A percentile compares a stretch with the other conserved stretches of the same genome.
These are phyloP conservation scores for Phalanger gymnotis DNA, from an alignment of 2,797 vertebrate genomes.

Conservation along the genomic window DNA sequence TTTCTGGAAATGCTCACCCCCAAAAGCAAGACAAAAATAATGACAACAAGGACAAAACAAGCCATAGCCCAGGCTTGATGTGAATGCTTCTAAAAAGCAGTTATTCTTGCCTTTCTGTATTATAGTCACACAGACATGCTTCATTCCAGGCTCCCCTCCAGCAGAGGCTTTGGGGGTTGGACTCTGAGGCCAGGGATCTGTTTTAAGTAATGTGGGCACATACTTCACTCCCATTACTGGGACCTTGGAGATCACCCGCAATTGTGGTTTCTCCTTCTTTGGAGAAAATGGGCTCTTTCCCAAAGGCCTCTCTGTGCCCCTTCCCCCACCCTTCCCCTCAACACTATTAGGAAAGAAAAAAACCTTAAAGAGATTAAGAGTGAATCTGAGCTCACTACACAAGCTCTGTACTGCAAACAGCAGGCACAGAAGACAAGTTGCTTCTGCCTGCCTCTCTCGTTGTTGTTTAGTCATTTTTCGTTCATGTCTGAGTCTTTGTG, in stretches of 20 bases:
- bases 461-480: neutral
- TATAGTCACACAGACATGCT: neutral
- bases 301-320: neutral
- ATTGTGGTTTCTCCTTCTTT: conserved; percentile 18
- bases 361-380: neutral
- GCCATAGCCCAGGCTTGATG: conserved; percentile 1
- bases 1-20: conserved; percentile 10
- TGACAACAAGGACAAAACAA: neutral
- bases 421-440: neutral
- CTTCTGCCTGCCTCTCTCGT: neutral
- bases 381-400: neutral
- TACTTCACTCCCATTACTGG: neutral
- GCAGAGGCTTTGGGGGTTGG: neutral
- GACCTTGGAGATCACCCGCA: neutral
- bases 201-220: neutral
- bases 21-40: neutral
- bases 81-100: conserved; percentile 21
- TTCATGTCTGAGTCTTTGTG: neutral
- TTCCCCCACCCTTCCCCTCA: neutral
- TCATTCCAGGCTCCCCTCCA: neutral
- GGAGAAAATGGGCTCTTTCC: neutral
- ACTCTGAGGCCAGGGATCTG: conserved; percentile 9
- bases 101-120: conserved; percentile 35
- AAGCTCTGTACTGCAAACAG: neutral
- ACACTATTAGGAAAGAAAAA: neutral